A percentile compares a stretch with the other conserved stretches of the same genome.
These are phyloP conservation scores for Gryllus longicercus DNA, from an alignment of 2,888 invertebrate species.

Conservation along the genomic window DNA sequence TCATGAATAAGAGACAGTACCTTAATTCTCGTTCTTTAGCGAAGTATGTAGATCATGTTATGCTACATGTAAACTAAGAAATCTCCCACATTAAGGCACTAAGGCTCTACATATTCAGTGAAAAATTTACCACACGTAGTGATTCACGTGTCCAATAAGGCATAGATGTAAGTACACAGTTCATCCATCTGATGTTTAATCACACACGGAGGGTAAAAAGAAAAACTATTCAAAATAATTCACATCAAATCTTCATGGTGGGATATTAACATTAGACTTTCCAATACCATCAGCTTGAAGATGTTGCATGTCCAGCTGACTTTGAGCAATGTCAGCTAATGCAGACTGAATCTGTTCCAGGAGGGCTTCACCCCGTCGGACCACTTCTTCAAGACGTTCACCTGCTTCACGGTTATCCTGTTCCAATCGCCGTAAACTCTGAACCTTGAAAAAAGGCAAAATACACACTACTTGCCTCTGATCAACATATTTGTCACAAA, in stretches of 20 bases:
- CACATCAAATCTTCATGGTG: background rate
- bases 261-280: constrained; percentile 5
- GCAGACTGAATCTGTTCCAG: constrained; percentile 87
- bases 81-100: background rate
- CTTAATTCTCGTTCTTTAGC: no score
- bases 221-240: background rate
- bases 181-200: no score
- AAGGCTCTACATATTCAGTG: background rate
- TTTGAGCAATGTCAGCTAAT: constrained; percentile 87
- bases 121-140: background rate
- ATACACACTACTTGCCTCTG: background rate
- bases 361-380: constrained; percentile 79
- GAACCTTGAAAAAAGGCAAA: constrained; percentile 41
- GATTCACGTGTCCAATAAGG: no score
- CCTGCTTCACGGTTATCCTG: constrained; percentile 91
- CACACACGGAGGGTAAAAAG: no score
- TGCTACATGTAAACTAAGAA: no score
- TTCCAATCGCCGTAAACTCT: constrained; percentile 75
- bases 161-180: no score
- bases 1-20: no score
- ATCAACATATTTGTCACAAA: background rate
- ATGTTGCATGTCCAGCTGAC: constrained; percentile 85
- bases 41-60: no score
- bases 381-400: constrained; percentile 69
- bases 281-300: constrained; percentile 41